Base-by-base conservation (phyloP, 1,140 invertebrate species). In the Drosophila mayri region DNA sequence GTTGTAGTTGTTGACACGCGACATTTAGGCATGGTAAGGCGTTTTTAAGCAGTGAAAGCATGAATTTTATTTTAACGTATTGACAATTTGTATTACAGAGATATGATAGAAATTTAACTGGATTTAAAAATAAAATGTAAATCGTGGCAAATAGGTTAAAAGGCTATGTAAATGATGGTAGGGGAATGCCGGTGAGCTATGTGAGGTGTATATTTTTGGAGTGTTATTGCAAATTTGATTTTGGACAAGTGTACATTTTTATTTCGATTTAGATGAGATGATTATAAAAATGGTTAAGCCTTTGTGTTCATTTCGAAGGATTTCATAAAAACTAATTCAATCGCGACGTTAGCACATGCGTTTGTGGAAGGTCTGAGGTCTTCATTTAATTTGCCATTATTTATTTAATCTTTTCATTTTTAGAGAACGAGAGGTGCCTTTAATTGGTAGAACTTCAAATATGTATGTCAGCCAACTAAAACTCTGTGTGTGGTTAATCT, bases 251-350 rank as follows among this genome's bases (percentile, higher is more conserved):
- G 87, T 92, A 76, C 76, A 66, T 64, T 79, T 92, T 87, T 65
- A 75, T 90, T 92, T 86, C 91, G 90, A 92, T 92, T 88, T 92
- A 92, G 92, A 92, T 92, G 88, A 92, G 91, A 92, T 92, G 91
- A 92, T 92, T 92, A 92, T 88, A 90, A 85, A 87, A 79, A 92
- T 91, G 90, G 85, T 87, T 87, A 92, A 92, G 92, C 91, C 92
- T 92, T 92, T 92, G 91, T 92, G 92, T 92, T 91, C 57, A 72
- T 73, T 79, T 71, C 52, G 43, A 62, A 70, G 52, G 63, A 87
- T 81, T 52, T 59, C 28, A 64, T 58, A 57, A 76, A 71, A 79
- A 83, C 71, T 90, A 81, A 64, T 59, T 84, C 64, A 44, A 55
- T 54, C 60, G 68, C 67, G 75, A 41, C 57, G 22, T 52, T 54